phyloP scores from a whole-genome alignment of 2,797 vertebrate species.

The Austrolebias charrua region DNA sequence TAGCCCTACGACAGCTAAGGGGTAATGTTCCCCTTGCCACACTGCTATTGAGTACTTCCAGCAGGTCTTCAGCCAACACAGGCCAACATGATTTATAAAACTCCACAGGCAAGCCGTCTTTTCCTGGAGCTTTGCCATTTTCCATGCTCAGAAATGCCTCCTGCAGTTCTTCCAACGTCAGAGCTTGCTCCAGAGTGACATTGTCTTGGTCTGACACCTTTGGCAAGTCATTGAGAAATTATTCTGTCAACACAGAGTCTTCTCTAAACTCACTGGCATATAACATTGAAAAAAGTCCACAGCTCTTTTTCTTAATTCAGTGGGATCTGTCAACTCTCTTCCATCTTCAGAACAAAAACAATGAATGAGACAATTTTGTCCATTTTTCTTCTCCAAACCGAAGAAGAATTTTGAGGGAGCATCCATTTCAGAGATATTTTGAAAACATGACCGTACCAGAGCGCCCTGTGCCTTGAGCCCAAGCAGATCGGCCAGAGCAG shows the following conservation, averaged over 20 bases:
- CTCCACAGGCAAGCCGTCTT: too few species aligned
- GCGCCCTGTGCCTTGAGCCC: background rate
- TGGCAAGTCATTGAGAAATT: too few species aligned
- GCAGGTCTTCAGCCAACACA: background rate
- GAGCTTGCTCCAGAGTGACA: too few species aligned
- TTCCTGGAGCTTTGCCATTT: too few species aligned
- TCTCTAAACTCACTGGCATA: too few species aligned
- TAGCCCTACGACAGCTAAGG: background rate
- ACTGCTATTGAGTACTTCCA: background rate
- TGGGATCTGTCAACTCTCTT: background rate
- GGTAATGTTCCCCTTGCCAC: background rate
- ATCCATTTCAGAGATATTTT: background rate
- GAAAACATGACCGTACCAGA: background rate
- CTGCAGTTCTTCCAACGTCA: too few species aligned
- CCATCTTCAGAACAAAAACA: background rate
- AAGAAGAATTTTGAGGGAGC: background rate
- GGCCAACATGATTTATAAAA: background rate
- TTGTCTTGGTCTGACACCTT: too few species aligned
- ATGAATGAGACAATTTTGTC: background rate
- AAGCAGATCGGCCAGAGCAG: background rate
- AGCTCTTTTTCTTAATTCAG: background rate
- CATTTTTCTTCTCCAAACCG: conserved; percentile 1
- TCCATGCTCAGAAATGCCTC: too few species aligned
- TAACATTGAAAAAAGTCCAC: background rate
- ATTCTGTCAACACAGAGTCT: too few species aligned